A percentile compares a stretch with the other conserved stretches of the same genome.
These are phyloP conservation scores for Spongia lamella DNA, from an alignment of 37 sponge, comb jelly and placozoan species.

Conservation along the genomic window DNA sequence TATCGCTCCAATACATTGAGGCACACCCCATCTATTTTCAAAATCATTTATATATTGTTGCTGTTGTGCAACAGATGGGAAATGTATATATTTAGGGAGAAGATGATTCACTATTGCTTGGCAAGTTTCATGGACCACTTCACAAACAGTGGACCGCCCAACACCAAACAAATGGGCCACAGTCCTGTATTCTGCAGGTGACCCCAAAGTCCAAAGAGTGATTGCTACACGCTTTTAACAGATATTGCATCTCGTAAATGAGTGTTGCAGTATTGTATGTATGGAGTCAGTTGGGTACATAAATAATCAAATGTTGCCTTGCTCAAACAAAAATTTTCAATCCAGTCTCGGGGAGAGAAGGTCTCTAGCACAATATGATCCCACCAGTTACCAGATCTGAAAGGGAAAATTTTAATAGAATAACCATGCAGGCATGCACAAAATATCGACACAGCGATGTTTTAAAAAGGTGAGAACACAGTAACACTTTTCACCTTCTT, in stretches of 20 bases:
- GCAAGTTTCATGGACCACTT: slow-evolving; percentile 2
- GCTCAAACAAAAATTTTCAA: slow-evolving; percentile 20
- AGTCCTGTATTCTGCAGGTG: not conserved
- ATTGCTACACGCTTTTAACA: slow-evolving; percentile 1
- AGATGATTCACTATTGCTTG: not conserved
- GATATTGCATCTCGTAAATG: not conserved
- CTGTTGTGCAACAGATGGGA: not conserved
- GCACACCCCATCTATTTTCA: no score
- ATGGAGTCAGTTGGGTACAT: slow-evolving; percentile 14
- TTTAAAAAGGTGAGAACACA: no score
- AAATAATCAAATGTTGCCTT: not conserved
- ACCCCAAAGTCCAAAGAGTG: slow-evolving; percentile 9
- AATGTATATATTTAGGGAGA: not conserved
- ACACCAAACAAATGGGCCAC: no score
- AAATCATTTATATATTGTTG: not conserved
- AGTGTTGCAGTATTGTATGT: not conserved
- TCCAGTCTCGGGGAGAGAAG: slow-evolving; percentile 4
- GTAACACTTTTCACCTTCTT: no score
- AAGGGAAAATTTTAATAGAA: no score
- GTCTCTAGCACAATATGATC: not conserved
- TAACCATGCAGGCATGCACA: no score
- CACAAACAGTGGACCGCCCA: not conserved
- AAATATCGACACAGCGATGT: no score
- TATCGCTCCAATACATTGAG: no score
- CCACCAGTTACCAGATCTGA: slow-evolving; percentile 26